Percentiles rank a stretch among this genome's conserved stretches.
phyloP scores from a whole-genome alignment of 2,797 vertebrate species.

The Chiloscyllium punctatum region DNA sequence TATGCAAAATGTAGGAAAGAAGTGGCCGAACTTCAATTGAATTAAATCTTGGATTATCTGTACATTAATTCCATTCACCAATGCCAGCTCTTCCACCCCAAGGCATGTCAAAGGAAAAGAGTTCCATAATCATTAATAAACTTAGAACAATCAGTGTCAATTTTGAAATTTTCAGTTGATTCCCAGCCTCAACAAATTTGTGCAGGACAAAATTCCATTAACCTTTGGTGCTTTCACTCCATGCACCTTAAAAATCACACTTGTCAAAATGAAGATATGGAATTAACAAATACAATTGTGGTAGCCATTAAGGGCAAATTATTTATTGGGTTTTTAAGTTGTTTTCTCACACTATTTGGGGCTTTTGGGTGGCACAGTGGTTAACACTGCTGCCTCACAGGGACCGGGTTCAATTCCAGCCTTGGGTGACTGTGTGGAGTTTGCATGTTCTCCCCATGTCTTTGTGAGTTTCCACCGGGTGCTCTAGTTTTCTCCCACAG shows the following conservation, averaged over 20 bases:
- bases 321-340: not conserved
- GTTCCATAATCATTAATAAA: not conserved
- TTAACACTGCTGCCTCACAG: too few relatives aligned
- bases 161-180: slow-evolving; percentile 5
- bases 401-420: too few relatives aligned
- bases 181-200: not conserved
- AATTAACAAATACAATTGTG: not conserved
- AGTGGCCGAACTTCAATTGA: not conserved
- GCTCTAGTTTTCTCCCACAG: too few relatives aligned
- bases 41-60: not conserved
- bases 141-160: not conserved
- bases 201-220: not conserved
- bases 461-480: too few relatives aligned
- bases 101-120: not conserved
- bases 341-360: not conserved
- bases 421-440: too few relatives aligned
- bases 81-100: too few relatives aligned
- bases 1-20: not conserved
- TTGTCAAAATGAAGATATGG: not conserved
- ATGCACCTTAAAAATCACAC: not conserved
- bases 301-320: not conserved
- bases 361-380: not conserved
- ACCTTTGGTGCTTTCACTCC: not conserved
- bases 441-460: too few relatives aligned
- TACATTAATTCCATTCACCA: not conserved